A percentile compares a stretch with the other conserved stretches of the same genome.
These are phyloP conservation scores for Ophraella communa DNA, from an alignment of 2,888 invertebrate species.

Conservation along the genomic window DNA sequence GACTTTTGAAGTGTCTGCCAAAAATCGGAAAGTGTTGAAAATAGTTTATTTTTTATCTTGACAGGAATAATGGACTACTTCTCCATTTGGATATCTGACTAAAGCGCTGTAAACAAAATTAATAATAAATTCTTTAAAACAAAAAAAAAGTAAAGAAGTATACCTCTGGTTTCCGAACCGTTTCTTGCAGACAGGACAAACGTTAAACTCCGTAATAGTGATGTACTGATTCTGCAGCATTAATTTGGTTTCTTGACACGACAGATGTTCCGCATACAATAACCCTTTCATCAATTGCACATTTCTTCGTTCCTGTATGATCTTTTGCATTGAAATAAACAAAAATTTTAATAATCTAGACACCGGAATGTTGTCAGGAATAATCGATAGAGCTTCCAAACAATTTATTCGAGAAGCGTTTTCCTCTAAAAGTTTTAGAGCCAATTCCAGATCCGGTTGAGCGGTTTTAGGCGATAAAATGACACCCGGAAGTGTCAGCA, in stretches of 20 bases:
- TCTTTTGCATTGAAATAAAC: constrained; percentile 55
- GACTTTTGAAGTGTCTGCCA: too few relatives aligned
- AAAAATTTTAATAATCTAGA: constrained; percentile 68
- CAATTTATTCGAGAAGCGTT: constrained; percentile 88
- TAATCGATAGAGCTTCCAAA: constrained; percentile 75
- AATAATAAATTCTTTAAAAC: too few relatives aligned
- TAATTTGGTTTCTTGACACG: constrained; percentile 82
- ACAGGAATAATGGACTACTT: constrained; percentile 93
- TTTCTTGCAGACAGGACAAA: constrained; percentile 92
- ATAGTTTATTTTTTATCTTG: constrained; percentile 62
- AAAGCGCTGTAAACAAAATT: constrained; percentile 74
- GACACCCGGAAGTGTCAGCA: constrained; percentile 50
- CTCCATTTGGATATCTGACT: constrained; percentile 89
- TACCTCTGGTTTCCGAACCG: constrained; percentile 90
- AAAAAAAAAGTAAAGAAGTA: too few relatives aligned
- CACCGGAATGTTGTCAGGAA: constrained; percentile 83
- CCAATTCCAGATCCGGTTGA: constrained; percentile 78
- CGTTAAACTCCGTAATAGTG: constrained; percentile 83
- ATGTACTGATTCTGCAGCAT: constrained; percentile 84
- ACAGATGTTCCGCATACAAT: constrained; percentile 83
- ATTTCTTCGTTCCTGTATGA: constrained; percentile 75
- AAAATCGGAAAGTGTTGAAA: too few relatives aligned
- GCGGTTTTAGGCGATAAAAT: constrained; percentile 67
- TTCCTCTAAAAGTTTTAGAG: constrained; percentile 80
- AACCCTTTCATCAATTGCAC: constrained; percentile 83